phyloP scores from a whole-genome alignment of 2,888 invertebrate genomes.

The Lasioglossum leucozonium region DNA sequence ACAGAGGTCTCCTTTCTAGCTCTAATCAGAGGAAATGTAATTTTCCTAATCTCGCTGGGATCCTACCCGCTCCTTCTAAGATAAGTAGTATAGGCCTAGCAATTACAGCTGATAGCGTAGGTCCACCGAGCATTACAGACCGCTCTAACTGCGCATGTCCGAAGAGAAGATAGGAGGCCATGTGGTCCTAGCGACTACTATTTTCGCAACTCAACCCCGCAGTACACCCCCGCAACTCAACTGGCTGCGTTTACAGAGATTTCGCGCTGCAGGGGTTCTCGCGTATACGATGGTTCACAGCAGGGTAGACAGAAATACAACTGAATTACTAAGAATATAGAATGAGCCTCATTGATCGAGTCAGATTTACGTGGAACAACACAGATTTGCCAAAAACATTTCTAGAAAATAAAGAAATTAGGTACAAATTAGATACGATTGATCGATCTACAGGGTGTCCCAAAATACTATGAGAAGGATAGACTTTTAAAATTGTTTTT shows the following conservation, averaged over 20 bases:
- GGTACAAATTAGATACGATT: not conserved
- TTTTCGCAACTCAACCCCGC: not conserved
- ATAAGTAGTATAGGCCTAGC: constrained; percentile 4
- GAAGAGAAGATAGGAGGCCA: not conserved
- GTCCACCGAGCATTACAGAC: constrained; percentile 73
- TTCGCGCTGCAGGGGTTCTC: not conserved
- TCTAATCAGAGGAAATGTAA: not conserved
- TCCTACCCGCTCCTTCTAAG: not conserved
- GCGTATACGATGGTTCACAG: not conserved
- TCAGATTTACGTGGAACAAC: not conserved
- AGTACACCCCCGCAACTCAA: not conserved
- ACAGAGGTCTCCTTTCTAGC: not conserved
- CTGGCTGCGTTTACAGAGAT: not conserved
- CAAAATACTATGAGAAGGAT: too few relatives aligned
- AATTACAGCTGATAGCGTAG: constrained; percentile 59
- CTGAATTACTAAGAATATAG: not conserved
- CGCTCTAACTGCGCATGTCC: constrained; percentile 41
- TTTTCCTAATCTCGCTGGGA: not conserved
- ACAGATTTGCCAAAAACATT: not conserved
- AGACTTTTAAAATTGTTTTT: not conserved
- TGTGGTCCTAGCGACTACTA: not conserved
- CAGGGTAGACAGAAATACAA: not conserved
- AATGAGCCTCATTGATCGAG: not conserved
- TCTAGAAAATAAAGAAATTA: not conserved
- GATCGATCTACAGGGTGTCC: too few relatives aligned